These are phyloP conservation scores for Temnothorax rugatulus DNA, from an alignment of 2,888 invertebrate genomes.

Conservation along the genomic window DNA sequence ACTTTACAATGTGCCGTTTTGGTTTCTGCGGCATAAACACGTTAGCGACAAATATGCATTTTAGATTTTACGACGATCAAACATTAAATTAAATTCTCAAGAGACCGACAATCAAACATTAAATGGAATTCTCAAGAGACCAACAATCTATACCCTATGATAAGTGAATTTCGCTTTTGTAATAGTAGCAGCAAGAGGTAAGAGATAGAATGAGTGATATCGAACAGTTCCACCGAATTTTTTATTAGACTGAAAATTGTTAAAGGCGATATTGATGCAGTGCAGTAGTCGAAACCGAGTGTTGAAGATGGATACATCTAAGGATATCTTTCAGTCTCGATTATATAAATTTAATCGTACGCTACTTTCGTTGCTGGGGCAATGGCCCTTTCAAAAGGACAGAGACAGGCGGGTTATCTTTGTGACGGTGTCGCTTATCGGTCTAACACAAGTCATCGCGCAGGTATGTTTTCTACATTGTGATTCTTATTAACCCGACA, in stretches of 20 bases:
- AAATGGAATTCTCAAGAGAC: constrained; percentile 25
- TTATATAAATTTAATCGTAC: constrained; percentile 28
- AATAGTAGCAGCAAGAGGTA: neutral
- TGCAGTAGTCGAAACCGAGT: neutral
- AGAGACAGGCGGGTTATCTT: neutral
- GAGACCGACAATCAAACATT: neutral
- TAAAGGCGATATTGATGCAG: neutral
- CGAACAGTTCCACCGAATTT: constrained; percentile 33
- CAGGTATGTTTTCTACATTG: constrained; percentile 1
- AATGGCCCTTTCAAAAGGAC: constrained; percentile 31
- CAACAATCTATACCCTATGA: neutral
- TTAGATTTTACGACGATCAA: neutral
- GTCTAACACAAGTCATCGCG: constrained; percentile 20
- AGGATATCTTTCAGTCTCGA: constrained; percentile 29
- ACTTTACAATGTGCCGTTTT: neutral
- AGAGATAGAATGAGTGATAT: constrained; percentile 3
- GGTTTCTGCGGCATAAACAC: neutral
- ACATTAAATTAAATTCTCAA: constrained; percentile 31
- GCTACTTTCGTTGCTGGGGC: constrained; percentile 18
- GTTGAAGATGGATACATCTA: constrained; percentile 30
- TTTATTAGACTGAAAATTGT: constrained; percentile 29
- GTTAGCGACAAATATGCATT: neutral
- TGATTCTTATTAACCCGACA: neutral
- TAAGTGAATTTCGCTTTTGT: neutral
- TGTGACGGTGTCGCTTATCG: neutral